These are phyloP conservation scores for Chelonus insularis DNA, from an alignment of 1,140 invertebrate species.

Conservation along the genomic window DNA sequence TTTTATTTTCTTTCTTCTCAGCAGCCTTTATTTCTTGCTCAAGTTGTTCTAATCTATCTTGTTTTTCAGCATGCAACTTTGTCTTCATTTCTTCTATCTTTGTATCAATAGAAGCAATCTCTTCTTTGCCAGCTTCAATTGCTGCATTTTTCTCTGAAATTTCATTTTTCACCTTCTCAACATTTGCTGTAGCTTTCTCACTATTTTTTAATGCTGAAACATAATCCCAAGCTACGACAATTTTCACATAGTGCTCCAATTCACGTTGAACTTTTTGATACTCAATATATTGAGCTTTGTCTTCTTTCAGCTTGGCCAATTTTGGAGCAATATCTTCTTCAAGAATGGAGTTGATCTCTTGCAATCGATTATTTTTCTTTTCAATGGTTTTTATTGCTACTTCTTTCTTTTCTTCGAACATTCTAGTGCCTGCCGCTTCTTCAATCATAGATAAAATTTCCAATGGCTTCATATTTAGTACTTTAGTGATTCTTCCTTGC, in stretches of 20 bases:
- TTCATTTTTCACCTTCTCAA: conserved; percentile 60
- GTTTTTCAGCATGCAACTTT: conserved; percentile 67
- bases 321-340: conserved; percentile 88
- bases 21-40: conserved; percentile 69
- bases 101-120: conserved; percentile 63
- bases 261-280: conserved; percentile 86
- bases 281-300: conserved; percentile 83
- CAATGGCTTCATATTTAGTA: conserved; percentile 97
- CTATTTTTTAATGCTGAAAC: conserved; percentile 60
- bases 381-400: conserved; percentile 85
- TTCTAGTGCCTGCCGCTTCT: conserved; percentile 96
- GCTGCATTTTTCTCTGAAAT: conserved; percentile 61
- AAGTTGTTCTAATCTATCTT: conserved; percentile 67
- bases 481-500: conserved; percentile 99
- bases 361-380: conserved; percentile 91
- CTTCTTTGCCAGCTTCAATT: conserved; percentile 63
- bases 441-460: conserved; percentile 99
- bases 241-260: conserved; percentile 79
- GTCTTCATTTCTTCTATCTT: conserved; percentile 60
- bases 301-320: conserved; percentile 83
- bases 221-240: conserved; percentile 79
- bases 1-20: conserved; percentile 71
- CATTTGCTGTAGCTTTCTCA: conserved; percentile 61
- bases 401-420: conserved; percentile 96
- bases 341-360: conserved; percentile 84